Evolutionary conservation across 2,113 vertebrate species (phyloP).

Genomic region (Petaurus breviceps): DNA sequence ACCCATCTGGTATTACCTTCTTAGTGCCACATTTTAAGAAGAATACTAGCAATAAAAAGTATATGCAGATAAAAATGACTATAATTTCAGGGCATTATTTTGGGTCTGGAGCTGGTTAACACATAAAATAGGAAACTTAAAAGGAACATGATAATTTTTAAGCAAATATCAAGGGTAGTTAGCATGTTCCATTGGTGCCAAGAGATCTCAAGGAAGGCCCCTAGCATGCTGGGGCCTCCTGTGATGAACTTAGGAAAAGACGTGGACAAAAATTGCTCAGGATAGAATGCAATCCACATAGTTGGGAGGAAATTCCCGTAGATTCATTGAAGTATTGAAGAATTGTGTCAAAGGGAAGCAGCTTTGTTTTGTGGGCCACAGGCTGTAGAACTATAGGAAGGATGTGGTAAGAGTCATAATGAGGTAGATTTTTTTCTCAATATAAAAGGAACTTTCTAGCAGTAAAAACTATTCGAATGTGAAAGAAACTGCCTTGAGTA

Average conservation of each 20-base stretch:
- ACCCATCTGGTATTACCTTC: not conserved
- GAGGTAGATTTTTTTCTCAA: not conserved
- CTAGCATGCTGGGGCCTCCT: too few species aligned
- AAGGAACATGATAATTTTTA: not conserved
- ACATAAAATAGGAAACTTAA: not conserved
- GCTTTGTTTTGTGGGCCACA: not conserved
- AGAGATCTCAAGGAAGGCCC: not conserved
- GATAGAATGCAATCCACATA: not conserved
- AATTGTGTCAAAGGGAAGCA: not conserved
- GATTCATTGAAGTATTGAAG: not conserved
- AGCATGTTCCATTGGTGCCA: not conserved
- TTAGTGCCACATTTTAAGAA: not conserved
- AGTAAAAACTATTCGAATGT: not conserved
- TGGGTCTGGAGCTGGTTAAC: not conserved
- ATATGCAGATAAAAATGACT: not conserved
- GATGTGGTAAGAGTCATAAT: not conserved
- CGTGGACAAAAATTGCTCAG: not conserved
- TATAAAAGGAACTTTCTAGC: not conserved
- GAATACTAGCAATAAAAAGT: not conserved
- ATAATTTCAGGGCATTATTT: not conserved
- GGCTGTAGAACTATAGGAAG: not conserved
- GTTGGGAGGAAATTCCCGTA: too few species aligned
- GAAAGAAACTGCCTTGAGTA: not conserved
- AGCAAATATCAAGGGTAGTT: not conserved
- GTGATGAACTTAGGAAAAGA: not conserved